These are phyloP conservation scores for Monodelphis domestica DNA, from an alignment of 2,797 vertebrate genomes.

Conservation along the genomic window DNA sequence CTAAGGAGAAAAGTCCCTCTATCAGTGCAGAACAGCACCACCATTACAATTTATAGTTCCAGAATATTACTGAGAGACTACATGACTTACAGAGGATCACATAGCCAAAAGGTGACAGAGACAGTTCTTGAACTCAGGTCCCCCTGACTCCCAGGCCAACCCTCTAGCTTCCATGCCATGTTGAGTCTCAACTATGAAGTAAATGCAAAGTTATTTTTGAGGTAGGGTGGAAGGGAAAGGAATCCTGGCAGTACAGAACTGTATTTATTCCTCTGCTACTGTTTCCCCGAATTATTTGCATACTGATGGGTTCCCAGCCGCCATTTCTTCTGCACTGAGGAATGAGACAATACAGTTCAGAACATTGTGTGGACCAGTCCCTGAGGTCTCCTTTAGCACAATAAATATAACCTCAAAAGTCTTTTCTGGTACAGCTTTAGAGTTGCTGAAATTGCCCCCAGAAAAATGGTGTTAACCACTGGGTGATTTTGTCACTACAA, in stretches of 20 bases:
- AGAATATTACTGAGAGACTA: neutral
- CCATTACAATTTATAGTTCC: neutral
- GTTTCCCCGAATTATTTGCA: neutral
- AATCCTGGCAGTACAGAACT: neutral
- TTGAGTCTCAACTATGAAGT: neutral
- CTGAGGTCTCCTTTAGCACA: neutral
- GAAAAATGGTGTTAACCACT: neutral
- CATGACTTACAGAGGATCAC: neutral
- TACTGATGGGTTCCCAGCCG: neutral
- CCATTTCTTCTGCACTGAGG: neutral
- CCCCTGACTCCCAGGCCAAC: neutral
- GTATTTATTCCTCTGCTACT: neutral
- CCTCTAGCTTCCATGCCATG: neutral
- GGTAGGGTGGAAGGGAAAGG: neutral
- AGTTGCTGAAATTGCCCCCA: neutral
- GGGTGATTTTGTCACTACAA: neutral
- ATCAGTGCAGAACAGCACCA: neutral
- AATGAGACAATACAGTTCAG: neutral
- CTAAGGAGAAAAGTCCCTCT: neutral
- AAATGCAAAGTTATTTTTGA: neutral
- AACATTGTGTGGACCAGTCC: neutral
- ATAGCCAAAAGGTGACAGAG: neutral
- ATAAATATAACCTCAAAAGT: slow-evolving; percentile 23
- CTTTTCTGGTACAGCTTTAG: neutral
- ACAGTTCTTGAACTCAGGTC: neutral